Evolutionary conservation across 2,113 vertebrate genomes (phyloP), one percentile per base, ranked within the genome.

Genomic region (Cyprinus carpio): DNA sequence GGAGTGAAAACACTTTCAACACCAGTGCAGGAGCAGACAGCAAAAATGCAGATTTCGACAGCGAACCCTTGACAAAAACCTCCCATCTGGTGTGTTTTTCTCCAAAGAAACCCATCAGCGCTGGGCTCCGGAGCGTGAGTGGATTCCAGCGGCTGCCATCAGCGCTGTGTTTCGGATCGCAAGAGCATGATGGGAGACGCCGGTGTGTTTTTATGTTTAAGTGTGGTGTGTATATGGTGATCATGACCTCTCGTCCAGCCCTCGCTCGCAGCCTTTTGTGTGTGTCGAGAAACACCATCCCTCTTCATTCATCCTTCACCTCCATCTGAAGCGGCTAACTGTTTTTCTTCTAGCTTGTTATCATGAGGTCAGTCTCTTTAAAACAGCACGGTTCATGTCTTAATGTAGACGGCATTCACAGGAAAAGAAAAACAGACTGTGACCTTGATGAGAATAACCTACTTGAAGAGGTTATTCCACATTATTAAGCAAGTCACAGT

Each of bases 11-110:
- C 40, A 2, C 9, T 46, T 46, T 46, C 43, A 4, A 51, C 49
- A 49, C 46, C 13, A 43, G 40, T 43, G 40, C 9, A 43, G 8
- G 40, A 3, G 15, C 74, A 75, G 15, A 67, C 29, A 29, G n/a
- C 15, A 16, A 51, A 75, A 75, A 37, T 16, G 7, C 15, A 49
- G 15, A 31, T 54, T 54, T n/a, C 29, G 20, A 83, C 65, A 31
- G 34, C 43, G 18, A 49, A 82, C 43, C 75, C 74, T 25, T 54
- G 88, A 85, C 85, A 88, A 75, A 56, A 85, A 89, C 87, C 87
- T 84, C 64, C 56, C 71, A 69, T 60, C 34, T 34, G 13, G 13
- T 3, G 46, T 80, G n/a, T 46, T 46, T 46, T 46, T 12, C 43
- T 46, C 43, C 43, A 46, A 46, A 11, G 43, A 46, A 46, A 46